Base-by-base conservation (phyloP, 2,113 vertebrate species). In the Chaenocephalus aceratus region DNA sequence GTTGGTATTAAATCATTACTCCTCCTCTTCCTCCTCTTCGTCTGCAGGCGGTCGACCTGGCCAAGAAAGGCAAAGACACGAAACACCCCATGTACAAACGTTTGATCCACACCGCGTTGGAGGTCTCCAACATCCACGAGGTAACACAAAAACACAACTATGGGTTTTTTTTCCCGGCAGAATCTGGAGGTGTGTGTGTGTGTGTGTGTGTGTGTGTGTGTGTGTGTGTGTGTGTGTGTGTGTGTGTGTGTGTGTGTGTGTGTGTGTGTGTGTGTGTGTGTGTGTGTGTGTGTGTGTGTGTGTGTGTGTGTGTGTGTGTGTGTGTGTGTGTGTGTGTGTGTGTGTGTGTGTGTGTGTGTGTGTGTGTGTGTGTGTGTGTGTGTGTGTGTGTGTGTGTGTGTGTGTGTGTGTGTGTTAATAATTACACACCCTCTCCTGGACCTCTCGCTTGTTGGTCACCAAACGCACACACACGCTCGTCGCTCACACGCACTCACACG, bases 61-160 rank as follows among this genome's bases (percentile, higher is more conserved):
- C 98, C 93, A 99, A 99, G 91, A 99, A 97, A 91, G 97, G 97
- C 77, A 99, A 99, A 91, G 98, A 99, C 94, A 97, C 93, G 73
- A 99, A 98, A 81, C 98, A 99, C 62, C 97, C 97, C 3, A 97
- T 99, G 97, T 99, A 99, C 94, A 96, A 94, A 92, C 94, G 98
- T 46, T 96, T 99, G 92, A 97, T 99, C 68, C 97, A 99, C 91
- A 98, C 97, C 0, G 96, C 97, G 15, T 96, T 99, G 81, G 98
- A 99, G 71, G 97, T 99, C 79, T 93, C 96, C 72, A 97, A 97
- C 91, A 99, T 99, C 88, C 98, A 99, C 77, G 97, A 99, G 97
- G 98, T 99, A 85, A 64, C 26, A 26, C 2, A 2, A 26, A 2
- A 26, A 26, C 2, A 26, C 0, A 26, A 26, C 26, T 26, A 2